Evolutionary conservation across 2,888 invertebrate species (phyloP).

Genomic region (Tyria jacobaeae): DNA sequence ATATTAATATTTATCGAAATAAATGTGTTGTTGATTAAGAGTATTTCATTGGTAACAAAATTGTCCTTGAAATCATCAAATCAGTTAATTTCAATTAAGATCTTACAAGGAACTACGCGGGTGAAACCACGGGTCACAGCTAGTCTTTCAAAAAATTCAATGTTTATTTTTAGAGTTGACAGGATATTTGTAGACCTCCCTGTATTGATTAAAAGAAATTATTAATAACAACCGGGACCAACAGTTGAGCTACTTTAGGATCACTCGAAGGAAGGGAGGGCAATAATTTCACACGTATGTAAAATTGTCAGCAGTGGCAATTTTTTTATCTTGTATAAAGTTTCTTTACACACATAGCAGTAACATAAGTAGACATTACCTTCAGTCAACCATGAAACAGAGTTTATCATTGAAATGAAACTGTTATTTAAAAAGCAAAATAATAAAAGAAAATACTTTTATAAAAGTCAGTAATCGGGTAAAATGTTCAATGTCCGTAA

Average conservation of each 20-base stretch:
- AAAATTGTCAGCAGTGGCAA: background rate
- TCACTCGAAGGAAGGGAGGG: background rate
- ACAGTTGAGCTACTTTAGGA: background rate
- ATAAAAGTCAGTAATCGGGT: slow-evolving; percentile 27
- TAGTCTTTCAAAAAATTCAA: too few species aligned
- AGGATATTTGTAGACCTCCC: background rate
- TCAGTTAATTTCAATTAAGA: too few species aligned
- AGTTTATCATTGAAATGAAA: slow-evolving; percentile 1
- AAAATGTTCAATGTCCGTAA: slow-evolving; percentile 40
- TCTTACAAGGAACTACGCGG: too few species aligned
- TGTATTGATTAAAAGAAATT: background rate
- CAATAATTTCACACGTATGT: background rate
- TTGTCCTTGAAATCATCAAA: too few species aligned
- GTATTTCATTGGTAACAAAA: too few species aligned
- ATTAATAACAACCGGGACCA: background rate
- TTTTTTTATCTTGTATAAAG: background rate
- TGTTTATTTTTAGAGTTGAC: background rate
- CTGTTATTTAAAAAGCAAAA: slow-evolving; percentile 13
- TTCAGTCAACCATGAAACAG: background rate
- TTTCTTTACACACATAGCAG: background rate
- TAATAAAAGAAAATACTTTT: slow-evolving; percentile 25
- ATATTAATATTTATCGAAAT: too few species aligned
- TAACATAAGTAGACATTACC: background rate
- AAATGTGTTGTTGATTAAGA: too few species aligned
- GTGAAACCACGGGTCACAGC: too few species aligned